Evolutionary conservation across 2,797 vertebrate genomes (phyloP).

Genomic region (Pelobates cultripes): DNA sequence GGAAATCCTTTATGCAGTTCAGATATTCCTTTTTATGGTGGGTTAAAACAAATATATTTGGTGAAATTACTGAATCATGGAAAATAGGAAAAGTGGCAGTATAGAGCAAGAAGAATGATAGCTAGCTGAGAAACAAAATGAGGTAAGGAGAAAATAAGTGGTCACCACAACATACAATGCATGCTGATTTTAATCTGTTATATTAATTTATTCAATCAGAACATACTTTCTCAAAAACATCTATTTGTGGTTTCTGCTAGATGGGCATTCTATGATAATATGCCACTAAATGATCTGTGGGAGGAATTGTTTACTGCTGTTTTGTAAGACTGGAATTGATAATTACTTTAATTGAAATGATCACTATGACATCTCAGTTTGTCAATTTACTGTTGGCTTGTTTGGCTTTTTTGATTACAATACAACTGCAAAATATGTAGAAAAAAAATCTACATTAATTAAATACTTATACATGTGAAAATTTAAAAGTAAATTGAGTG

Average conservation of each 20-base stretch:
- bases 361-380: conserved; percentile 34
- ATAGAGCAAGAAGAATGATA: conserved; percentile 1
- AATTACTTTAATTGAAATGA: conserved; percentile 37
- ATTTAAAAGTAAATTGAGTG: too few relatives aligned
- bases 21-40: background rate
- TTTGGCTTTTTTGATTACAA: conserved; percentile 7
- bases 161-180: background rate
- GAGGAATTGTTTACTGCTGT: conserved; percentile 30
- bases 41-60: too few relatives aligned
- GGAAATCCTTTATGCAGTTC: background rate
- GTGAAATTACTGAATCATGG: background rate
- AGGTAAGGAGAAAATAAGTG: background rate
- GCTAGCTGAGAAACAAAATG: background rate
- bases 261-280: conserved; percentile 23
- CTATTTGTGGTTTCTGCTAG: conserved; percentile 29
- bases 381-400: conserved; percentile 15
- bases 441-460: background rate
- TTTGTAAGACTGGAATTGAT: conserved; percentile 36
- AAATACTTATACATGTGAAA: background rate
- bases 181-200: background rate
- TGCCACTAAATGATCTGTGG: conserved; percentile 18
- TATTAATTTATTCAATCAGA: conserved; percentile 22
- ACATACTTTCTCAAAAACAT: conserved; percentile 17
- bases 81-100: background rate
- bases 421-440: background rate